Evolutionary conservation across 1,140 invertebrate genomes (phyloP).

Genomic region (Drosophila sucinea): DNA sequence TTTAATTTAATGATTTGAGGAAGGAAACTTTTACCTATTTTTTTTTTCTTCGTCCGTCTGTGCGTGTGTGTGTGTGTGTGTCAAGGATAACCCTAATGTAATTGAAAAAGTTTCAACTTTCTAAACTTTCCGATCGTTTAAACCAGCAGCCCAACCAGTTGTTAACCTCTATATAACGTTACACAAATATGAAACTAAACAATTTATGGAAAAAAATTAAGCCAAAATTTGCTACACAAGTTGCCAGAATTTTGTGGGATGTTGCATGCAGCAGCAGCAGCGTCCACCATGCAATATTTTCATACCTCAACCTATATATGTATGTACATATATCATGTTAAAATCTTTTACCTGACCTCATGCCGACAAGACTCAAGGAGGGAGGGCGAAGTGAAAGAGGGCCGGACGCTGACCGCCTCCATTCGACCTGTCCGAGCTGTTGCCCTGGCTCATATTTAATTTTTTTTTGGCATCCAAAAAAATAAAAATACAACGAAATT

Average conservation of each 20-base stretch:
- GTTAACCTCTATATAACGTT: background rate
- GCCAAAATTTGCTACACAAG: constrained; percentile 24
- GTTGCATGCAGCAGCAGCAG: constrained; percentile 2
- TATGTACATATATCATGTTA: background rate
- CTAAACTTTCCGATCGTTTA: background rate
- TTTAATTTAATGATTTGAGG: constrained; percentile 4
- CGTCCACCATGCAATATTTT: too few relatives aligned
- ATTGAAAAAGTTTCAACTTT: constrained; percentile 32
- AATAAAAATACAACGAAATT: constrained; percentile 26
- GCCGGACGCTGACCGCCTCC: background rate
- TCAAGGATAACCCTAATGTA: constrained; percentile 14
- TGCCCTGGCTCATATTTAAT: constrained; percentile 48
- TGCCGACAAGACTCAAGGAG: background rate
- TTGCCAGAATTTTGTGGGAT: constrained; percentile 2
- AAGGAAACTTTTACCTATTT: background rate
- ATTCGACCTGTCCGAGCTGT: constrained; percentile 22
- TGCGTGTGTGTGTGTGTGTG: background rate
- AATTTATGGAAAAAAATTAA: constrained; percentile 16
- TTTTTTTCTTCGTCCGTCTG: background rate
- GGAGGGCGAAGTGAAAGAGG: background rate
- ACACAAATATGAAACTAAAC: constrained; percentile 42
- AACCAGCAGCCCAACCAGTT: constrained; percentile 17
- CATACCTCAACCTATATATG: background rate
- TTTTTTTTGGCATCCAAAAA: constrained; percentile 38
- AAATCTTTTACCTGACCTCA: constrained; percentile 1